These are phyloP conservation scores for Calephelis nemesis DNA, from an alignment of 1,140 invertebrate genomes.

Conservation along the genomic window DNA sequence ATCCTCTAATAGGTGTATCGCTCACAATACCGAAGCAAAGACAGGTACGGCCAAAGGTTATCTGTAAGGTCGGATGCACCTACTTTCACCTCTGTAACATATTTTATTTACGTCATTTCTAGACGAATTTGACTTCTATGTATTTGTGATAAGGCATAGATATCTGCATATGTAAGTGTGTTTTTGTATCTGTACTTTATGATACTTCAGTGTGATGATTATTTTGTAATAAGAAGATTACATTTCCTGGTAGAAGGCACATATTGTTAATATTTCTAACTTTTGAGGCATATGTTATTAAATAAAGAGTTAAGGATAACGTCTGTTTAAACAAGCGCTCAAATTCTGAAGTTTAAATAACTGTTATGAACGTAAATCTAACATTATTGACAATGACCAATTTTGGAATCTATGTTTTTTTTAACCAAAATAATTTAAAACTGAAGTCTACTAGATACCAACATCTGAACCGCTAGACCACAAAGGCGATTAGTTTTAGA, in stretches of 20 bases:
- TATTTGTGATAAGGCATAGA: slow-evolving; percentile 11
- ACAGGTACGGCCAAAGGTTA: slow-evolving; percentile 42
- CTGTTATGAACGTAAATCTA: no score
- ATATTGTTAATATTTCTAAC: slow-evolving; percentile 11
- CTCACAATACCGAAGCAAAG: slow-evolving; percentile 41
- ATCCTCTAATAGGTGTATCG: slow-evolving; percentile 43
- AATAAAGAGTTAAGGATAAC: background rate
- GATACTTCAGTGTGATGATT: slow-evolving; percentile 18
- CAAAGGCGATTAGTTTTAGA: no score
- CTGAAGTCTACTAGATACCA: no score
- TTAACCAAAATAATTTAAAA: no score
- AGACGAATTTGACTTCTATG: slow-evolving; percentile 26
- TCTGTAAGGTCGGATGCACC: slow-evolving; percentile 36
- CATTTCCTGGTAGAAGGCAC: slow-evolving; percentile 17
- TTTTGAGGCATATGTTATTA: background rate
- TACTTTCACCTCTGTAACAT: slow-evolving; percentile 41
- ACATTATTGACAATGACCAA: no score
- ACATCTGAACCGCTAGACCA: no score
- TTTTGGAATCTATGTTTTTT: no score
- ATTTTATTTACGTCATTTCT: slow-evolving; percentile 12
- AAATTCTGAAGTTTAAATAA: no score
- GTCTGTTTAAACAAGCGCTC: no score
- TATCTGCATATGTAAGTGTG: background rate
- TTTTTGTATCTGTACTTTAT: slow-evolving; percentile 19
- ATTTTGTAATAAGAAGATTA: slow-evolving; percentile 23